A percentile compares a stretch with the other conserved stretches of the same genome.
Evolutionary conservation across 2,888 invertebrate species (phyloP).

Genomic region (Aphrophora alni): DNA sequence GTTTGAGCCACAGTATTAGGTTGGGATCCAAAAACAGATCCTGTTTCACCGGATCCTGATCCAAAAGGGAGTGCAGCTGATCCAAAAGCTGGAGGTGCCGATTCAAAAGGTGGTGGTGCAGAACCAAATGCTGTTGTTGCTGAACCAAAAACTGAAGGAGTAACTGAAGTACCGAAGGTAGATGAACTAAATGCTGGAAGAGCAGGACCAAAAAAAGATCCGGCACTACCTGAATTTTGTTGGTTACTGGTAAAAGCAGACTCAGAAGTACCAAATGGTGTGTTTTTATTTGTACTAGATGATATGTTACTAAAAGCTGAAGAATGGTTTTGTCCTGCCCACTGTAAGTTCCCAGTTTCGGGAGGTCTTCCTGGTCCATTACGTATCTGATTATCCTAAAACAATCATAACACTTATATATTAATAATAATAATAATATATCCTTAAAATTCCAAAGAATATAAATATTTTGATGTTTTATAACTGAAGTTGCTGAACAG

Average conservation of each 20-base stretch:
- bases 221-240: background rate
- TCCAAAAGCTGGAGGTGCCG: background rate
- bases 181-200: too few species aligned
- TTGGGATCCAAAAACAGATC: background rate
- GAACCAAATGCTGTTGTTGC: background rate
- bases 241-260: background rate
- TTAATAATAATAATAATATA: too few species aligned
- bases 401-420: background rate
- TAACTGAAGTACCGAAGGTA: background rate
- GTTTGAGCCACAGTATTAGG: background rate
- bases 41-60: background rate
- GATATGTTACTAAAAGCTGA: background rate
- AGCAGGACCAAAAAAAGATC: too few species aligned
- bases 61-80: background rate
- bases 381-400: background rate
- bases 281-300: background rate
- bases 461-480: too few species aligned
- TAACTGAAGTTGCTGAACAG: too few species aligned
- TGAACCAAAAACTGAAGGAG: background rate
- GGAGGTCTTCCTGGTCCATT: background rate
- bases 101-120: background rate
- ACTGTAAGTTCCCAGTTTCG: background rate
- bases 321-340: background rate
- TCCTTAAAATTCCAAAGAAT: too few species aligned
- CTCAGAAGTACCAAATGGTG: background rate